Evolutionary conservation across 2,888 invertebrate genomes (phyloP).

Genomic region (Noctuana brunneofusca): DNA sequence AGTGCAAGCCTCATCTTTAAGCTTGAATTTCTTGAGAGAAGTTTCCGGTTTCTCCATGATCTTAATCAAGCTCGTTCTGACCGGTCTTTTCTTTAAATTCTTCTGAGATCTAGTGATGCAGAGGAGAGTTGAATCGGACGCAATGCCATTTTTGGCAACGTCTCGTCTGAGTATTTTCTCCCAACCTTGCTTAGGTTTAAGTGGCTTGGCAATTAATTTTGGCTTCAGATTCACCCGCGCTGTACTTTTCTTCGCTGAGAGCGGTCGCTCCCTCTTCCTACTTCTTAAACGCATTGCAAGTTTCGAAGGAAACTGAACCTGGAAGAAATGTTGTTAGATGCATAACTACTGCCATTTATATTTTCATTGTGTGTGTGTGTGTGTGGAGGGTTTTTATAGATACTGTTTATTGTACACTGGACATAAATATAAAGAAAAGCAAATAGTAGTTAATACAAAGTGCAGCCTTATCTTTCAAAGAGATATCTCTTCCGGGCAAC

Average conservation of each 20-base stretch:
- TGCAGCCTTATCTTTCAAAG: no score
- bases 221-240: slow-evolving; percentile 60
- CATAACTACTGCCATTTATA: background rate
- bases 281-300: slow-evolving; percentile 87
- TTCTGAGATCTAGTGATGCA: slow-evolving; percentile 70
- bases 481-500: no score
- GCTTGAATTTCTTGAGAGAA: slow-evolving; percentile 57
- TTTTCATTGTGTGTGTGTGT: no score
- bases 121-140: slow-evolving; percentile 50
- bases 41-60: slow-evolving; percentile 72
- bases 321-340: background rate
- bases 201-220: slow-evolving; percentile 53
- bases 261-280: slow-evolving; percentile 84
- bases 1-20: slow-evolving; percentile 54
- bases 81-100: slow-evolving; percentile 62
- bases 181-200: slow-evolving; percentile 61
- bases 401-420: no score
- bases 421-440: no score
- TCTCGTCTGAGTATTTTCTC: slow-evolving; percentile 62
- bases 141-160: slow-evolving; percentile 62
- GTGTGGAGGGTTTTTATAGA: no score
- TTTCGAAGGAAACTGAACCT: slow-evolving; percentile 61
- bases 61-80: slow-evolving; percentile 60
- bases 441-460: no score
- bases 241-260: slow-evolving; percentile 66